Percentiles rank a stretch among this genome's conserved stretches.
phyloP scores from a whole-genome alignment of 2,797 vertebrate genomes.

The Eleutherodactylus coqui region DNA sequence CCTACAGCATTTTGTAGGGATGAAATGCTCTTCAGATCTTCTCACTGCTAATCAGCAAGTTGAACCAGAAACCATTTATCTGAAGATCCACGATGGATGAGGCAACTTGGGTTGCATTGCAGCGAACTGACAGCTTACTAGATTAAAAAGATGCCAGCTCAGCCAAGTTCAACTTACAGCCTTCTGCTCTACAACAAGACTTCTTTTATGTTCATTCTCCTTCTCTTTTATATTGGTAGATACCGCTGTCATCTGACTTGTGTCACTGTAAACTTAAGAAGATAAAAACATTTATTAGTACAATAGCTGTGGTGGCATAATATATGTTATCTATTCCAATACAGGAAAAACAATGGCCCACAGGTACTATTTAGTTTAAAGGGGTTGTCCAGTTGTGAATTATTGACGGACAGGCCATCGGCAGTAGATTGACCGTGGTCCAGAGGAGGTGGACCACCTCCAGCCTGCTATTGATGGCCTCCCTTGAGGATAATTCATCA shows the following conservation, averaged over 20 bases:
- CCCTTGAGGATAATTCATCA: too few relatives aligned
- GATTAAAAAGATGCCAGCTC: neutral
- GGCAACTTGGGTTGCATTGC: constrained; percentile 4
- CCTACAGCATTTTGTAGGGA: constrained; percentile 63
- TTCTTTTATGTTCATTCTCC: constrained; percentile 70
- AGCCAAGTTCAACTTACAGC: constrained; percentile 74
- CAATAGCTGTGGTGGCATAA: too few relatives aligned
- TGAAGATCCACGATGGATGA: constrained; percentile 56
- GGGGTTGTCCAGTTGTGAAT: too few relatives aligned
- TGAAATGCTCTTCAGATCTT: constrained; percentile 53
- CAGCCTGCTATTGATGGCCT: too few relatives aligned
- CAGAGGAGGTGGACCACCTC: too few relatives aligned
- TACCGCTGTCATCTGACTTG: constrained; percentile 77
- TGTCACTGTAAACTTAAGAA: constrained; percentile 79
- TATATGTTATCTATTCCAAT: neutral
- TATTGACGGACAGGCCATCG: too few relatives aligned
- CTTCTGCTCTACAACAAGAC: constrained; percentile 77
- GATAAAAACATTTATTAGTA: neutral
- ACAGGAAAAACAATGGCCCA: neutral
- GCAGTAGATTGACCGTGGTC: too few relatives aligned
- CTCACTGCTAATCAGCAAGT: constrained; percentile 56
- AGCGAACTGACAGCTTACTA: constrained; percentile 3
- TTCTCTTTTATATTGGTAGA: constrained; percentile 77
- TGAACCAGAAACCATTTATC: constrained; percentile 50
- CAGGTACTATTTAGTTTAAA: too few relatives aligned